Evolutionary conservation across 1,140 invertebrate species (phyloP), one percentile per base, ranked within the genome.

Genomic region (Lepidostoma basale): DNA sequence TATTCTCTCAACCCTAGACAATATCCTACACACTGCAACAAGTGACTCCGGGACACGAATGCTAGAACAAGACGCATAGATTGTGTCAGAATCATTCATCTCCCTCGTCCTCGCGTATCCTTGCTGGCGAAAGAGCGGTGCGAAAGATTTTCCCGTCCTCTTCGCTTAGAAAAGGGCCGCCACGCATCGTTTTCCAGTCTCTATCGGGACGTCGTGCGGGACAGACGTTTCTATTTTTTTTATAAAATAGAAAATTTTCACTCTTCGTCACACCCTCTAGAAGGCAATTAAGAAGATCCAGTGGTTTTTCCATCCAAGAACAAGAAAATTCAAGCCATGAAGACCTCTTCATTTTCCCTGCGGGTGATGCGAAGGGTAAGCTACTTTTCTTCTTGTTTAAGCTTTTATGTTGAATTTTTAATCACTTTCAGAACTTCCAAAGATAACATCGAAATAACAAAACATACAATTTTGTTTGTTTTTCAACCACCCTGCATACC

Each of bases 311-410:
- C 26, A 16, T 20, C 44, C 42, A 40, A 59, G 62, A 60, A 62
- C 40, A 39, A 56, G 12, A 12, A 33, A 33, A 33, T 63, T 16
- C 14, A 8, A 8, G 28, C 30, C 64, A 66, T 90, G 89, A 91
- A 90, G 86, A 90, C 89, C n/a, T 90, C 89, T 20, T 90, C 89
- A 71, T 91, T 90, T 75, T 91, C 89, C 12, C 84, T 90, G 16
- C 87, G 89, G 69, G 89, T 91, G 68, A 91, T 90, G 89, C 83
- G 89, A 80, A 86, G 89, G 88, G 89, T 90, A 77, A 88, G 88
- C 85, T 20, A 2, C 9, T 59, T 6, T 22, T 20, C 5, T 42
- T n/a, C 25, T 23, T 59, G 56, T 40, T 40, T 40, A 30, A 30
- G 28, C n/a, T 54, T 54, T 54, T 0, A 0, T 3, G 12, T 30